Evolutionary conservation across 2,797 vertebrate species (phyloP).

Genomic region (Enteromius paludinosus): DNA sequence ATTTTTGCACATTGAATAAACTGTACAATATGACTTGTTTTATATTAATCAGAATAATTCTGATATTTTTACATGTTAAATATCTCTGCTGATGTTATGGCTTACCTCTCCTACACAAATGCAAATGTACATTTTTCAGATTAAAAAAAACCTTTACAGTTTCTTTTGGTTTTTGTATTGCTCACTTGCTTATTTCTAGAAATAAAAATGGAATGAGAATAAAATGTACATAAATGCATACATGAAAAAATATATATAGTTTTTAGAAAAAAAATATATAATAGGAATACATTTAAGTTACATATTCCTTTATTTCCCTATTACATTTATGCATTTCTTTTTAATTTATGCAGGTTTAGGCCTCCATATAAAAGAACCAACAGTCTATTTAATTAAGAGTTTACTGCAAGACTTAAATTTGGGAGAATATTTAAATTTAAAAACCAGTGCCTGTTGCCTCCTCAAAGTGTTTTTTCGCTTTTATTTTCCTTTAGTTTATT

Average conservation of each 20-base stretch:
- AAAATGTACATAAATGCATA: neutral
- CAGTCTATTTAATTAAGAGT: neutral
- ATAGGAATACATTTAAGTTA: neutral
- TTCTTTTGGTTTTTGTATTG: neutral
- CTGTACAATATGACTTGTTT: neutral
- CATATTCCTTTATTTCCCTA: neutral
- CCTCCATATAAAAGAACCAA: neutral
- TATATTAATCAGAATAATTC: slow-evolving; percentile 1
- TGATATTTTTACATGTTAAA: slow-evolving; percentile 13
- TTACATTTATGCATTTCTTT: neutral
- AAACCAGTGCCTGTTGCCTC: neutral
- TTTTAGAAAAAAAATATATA: neutral
- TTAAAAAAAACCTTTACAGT: neutral
- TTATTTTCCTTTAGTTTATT: neutral
- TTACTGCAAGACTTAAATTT: neutral
- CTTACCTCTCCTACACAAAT: neutral
- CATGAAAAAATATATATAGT: neutral
- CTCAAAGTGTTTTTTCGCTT: too few relatives aligned
- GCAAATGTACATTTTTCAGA: slow-evolving; percentile 14
- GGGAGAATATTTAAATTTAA: neutral
- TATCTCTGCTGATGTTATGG: neutral
- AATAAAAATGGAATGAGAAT: neutral
- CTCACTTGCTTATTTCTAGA: neutral
- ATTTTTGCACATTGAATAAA: slow-evolving; percentile 1
- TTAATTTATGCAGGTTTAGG: neutral